Evolutionary conservation across 2,797 vertebrate genomes (phyloP).

Genomic region (Otolemur crassicaudatus): DNA sequence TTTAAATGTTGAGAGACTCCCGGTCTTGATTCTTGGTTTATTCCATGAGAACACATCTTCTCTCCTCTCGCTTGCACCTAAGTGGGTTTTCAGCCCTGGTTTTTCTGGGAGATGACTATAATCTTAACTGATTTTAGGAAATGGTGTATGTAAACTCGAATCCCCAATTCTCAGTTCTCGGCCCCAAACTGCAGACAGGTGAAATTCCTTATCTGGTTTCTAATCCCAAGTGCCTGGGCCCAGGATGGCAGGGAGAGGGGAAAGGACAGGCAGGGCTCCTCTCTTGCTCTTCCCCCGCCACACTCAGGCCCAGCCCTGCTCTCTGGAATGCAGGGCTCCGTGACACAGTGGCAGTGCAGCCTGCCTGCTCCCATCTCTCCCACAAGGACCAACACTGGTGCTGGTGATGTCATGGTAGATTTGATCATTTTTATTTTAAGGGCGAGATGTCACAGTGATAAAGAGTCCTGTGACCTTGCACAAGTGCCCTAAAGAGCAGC

Average conservation of each 20-base stretch:
- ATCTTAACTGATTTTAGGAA: neutral
- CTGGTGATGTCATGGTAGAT: neutral
- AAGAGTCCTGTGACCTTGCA: neutral
- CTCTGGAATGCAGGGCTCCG: neutral
- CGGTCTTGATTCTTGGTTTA: slow-evolving; percentile 62
- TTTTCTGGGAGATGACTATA: neutral
- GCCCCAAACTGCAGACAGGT: neutral
- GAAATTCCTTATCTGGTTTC: neutral
- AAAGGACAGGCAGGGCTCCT: too few species aligned
- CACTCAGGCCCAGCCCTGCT: neutral
- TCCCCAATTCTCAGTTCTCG: neutral
- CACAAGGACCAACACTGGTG: neutral
- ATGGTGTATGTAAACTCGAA: neutral
- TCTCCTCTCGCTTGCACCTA: neutral
- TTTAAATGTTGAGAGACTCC: slow-evolving; percentile 48
- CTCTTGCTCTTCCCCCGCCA: too few species aligned
- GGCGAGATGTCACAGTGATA: neutral
- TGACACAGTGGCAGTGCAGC: neutral
- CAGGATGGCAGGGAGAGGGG: neutral
- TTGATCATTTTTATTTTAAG: neutral
- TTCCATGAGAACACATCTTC: neutral
- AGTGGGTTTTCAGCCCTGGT: neutral
- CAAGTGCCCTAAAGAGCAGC: neutral
- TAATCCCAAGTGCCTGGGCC: neutral
- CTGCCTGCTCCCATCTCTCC: neutral